Conservation (phyloP, 2,888 invertebrate species). For the Ditula angustiorana region DNA sequence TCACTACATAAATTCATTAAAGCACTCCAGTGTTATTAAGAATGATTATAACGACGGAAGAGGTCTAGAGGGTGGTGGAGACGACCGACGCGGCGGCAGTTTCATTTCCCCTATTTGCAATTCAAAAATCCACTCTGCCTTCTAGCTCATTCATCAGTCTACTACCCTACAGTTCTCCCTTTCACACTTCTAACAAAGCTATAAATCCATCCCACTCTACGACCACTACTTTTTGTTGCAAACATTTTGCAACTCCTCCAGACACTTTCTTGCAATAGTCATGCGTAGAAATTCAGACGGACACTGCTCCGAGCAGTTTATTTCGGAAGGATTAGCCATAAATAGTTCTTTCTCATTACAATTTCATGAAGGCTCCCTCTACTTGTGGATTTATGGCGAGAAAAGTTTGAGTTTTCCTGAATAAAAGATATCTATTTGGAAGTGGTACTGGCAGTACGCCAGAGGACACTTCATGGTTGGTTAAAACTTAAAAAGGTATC, state of each 20-base stretch:
- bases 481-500: slow-evolving; percentile 54
- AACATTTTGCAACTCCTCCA: slow-evolving; percentile 57
- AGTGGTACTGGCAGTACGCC: slow-evolving; percentile 72
- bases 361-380: slow-evolving; percentile 80
- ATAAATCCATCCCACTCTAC: slow-evolving; percentile 55
- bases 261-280: slow-evolving; percentile 67
- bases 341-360: slow-evolving; percentile 82
- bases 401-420: slow-evolving; percentile 83
- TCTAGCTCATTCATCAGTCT: slow-evolving; percentile 60
- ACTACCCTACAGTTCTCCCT: slow-evolving; percentile 51
- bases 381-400: slow-evolving; percentile 78
- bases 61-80: slow-evolving; percentile 62
- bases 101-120: slow-evolving; percentile 83
- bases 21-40: slow-evolving; percentile 77
- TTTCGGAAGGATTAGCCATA: slow-evolving; percentile 83
- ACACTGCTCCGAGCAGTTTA: slow-evolving; percentile 73
- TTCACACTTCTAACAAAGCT: slow-evolving; percentile 49
- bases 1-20: slow-evolving; percentile 78
- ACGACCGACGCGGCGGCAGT: slow-evolving; percentile 68
- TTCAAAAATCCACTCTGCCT: slow-evolving; percentile 79
- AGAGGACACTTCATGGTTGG: slow-evolving; percentile 67
- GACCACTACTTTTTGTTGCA: slow-evolving; percentile 62
- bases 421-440: slow-evolving; percentile 83
- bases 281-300: slow-evolving; percentile 68
- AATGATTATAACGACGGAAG: slow-evolving; percentile 78